Evolutionary conservation across 2,888 invertebrate genomes (phyloP), one percentile per base, ranked within the genome.

Genomic region (Dynastes hyllus): DNA sequence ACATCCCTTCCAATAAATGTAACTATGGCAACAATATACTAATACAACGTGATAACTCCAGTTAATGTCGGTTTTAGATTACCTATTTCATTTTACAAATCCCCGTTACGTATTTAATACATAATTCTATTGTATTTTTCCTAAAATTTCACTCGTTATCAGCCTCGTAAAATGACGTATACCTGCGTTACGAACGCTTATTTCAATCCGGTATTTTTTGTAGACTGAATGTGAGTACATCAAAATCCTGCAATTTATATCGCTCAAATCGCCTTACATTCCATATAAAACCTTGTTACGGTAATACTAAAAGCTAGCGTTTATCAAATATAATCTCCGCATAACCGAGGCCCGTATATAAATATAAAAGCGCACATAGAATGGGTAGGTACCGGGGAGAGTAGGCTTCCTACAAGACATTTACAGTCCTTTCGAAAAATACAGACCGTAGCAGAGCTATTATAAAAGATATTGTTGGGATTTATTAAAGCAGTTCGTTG

Each of bases 391-490:
- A 63, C 6, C 13, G 22, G 8, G 55, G 1, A 63, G 29, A 29
- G 13, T 63, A 63, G 32, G 29, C 22, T 63, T 32, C 63, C 32
- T 32, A 8, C 45, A 63, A 50, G 69, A 69, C 69, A 9, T 69
- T 51, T 8, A 51, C 69, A 16, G 63, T 32, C 11, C 63, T 63
- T 63, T 63, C 13, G 32, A 11, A 63, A 29, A 63, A 32, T 13
- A 13, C 29, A 29, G 27, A 27, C 2, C 32, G 69, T 5, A 6
- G 13, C 32, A 29, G 27, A 11, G 50, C 51, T 51, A 51, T 69
- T 69, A 69, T 69, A 51, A 69, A 69, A 69, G 69, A 69, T 69
- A 63, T 63, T 32, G 69, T 69, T 29, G 69, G 51, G 69, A 69
- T 69, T 69, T 69, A 69, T 69, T 50, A 51, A 69, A 69, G 16